A percentile compares a stretch with the other conserved stretches of the same genome.
These are phyloP conservation scores for Eospalax fontanierii DNA, from an alignment of 2,797 vertebrate genomes.

Conservation along the genomic window DNA sequence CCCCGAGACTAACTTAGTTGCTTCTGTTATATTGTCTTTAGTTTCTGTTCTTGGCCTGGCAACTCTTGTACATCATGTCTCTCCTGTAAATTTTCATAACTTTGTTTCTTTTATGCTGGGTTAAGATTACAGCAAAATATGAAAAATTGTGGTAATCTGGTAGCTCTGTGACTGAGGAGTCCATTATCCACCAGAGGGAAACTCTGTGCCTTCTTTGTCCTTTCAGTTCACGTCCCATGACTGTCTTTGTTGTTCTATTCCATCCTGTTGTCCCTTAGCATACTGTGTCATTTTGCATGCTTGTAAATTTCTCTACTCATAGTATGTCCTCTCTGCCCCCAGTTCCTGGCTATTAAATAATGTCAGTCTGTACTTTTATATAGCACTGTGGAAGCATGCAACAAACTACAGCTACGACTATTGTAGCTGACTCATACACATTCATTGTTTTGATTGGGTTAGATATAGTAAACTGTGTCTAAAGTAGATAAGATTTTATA, in stretches of 20 bases:
- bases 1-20: neutral
- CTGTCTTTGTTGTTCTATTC: neutral
- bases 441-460: no score
- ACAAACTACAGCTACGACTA: neutral
- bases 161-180: neutral
- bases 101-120: neutral
- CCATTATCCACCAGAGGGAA: neutral
- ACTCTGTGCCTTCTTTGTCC: neutral
- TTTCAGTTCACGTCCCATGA: neutral
- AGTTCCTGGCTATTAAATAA: neutral
- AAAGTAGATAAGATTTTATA: neutral
- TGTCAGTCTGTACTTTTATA: neutral
- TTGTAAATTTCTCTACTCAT: neutral
- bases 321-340: neutral
- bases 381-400: neutral
- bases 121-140: neutral
- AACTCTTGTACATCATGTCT: neutral
- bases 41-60: neutral
- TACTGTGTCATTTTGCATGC: neutral
- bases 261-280: neutral
- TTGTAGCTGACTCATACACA: neutral
- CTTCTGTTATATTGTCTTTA: neutral
- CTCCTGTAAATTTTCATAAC: neutral
- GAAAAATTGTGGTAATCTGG: neutral
- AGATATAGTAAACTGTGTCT: neutral